These are phyloP conservation scores for Sarcoramphus papa DNA, from an alignment of 2,797 vertebrate genomes.

Conservation along the genomic window DNA sequence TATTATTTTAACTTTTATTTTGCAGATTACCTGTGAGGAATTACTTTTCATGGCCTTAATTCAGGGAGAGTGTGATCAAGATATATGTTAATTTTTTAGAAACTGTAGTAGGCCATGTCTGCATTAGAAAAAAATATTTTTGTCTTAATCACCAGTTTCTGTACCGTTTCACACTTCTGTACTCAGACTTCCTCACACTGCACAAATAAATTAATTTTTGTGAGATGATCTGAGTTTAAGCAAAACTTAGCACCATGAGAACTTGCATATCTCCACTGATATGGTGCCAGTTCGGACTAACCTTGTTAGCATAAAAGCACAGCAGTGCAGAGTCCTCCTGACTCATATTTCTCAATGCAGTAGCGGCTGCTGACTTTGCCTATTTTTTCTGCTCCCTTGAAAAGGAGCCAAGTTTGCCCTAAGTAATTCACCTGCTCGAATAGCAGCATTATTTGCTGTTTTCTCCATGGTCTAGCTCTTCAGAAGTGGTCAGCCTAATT, in stretches of 20 bases:
- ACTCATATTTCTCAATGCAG: background rate
- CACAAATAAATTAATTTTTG: background rate
- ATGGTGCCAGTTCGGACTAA: background rate
- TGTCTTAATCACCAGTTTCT: background rate
- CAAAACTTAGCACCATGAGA: background rate
- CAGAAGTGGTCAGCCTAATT: background rate
- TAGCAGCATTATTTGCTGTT: background rate
- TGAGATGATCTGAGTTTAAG: background rate
- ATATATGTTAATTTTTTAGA: background rate
- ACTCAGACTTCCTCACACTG: background rate
- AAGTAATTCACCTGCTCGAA: background rate
- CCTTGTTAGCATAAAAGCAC: background rate
- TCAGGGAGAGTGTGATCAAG: background rate
- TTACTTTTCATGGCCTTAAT: background rate
- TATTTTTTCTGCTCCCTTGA: background rate
- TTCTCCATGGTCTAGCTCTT: background rate
- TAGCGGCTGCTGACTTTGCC: background rate
- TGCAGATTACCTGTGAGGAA: background rate
- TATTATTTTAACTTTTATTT: background rate
- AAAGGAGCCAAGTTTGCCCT: background rate
- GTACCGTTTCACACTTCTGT: background rate
- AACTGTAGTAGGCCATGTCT: background rate
- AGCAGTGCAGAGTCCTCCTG: background rate
- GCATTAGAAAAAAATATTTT: background rate
- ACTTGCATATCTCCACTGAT: background rate